Evolutionary conservation across 2,888 invertebrate genomes (phyloP).

Genomic region (Hyppa rectilinea): DNA sequence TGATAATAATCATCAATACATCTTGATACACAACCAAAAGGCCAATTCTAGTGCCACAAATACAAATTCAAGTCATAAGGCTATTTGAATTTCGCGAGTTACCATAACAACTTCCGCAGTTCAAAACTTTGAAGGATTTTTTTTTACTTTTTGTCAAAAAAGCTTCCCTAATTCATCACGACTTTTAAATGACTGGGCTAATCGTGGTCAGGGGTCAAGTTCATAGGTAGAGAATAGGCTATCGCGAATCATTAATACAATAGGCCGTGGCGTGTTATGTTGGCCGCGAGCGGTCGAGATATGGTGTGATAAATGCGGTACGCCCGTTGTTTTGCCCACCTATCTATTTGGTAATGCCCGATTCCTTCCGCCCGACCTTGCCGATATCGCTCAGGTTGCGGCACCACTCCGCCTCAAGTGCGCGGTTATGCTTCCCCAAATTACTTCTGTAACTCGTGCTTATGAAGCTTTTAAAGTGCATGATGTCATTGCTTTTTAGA

Average conservation of each 20-base stretch:
- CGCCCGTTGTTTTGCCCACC: constrained; percentile 77
- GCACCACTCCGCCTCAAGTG: constrained; percentile 52
- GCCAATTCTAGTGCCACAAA: neutral
- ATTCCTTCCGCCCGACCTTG: constrained; percentile 87
- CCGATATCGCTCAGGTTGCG: constrained; percentile 73
- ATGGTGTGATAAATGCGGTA: constrained; percentile 81
- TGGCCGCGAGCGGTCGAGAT: constrained; percentile 71
- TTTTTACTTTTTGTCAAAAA: too few species aligned
- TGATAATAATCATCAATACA: neutral
- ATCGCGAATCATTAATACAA: constrained; percentile 73
- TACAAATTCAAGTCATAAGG: neutral
- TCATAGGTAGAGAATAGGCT: constrained; percentile 69
- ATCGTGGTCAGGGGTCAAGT: constrained; percentile 74
- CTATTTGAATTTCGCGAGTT: neutral
- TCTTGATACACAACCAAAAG: neutral
- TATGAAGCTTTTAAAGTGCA: neutral
- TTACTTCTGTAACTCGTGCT: constrained; percentile 29
- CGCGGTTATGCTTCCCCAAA: constrained; percentile 37
- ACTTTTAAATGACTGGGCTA: too few species aligned
- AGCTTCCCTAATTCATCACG: too few species aligned
- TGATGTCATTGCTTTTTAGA: neutral
- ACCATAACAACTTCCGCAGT: too few species aligned
- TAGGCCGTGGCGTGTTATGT: constrained; percentile 66
- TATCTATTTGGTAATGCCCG: constrained; percentile 84
- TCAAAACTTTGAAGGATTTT: too few species aligned